Evolutionary conservation across 1,140 invertebrate genomes (phyloP), one percentile per base, ranked within the genome.

Genomic region (Epicauta chinensis): DNA sequence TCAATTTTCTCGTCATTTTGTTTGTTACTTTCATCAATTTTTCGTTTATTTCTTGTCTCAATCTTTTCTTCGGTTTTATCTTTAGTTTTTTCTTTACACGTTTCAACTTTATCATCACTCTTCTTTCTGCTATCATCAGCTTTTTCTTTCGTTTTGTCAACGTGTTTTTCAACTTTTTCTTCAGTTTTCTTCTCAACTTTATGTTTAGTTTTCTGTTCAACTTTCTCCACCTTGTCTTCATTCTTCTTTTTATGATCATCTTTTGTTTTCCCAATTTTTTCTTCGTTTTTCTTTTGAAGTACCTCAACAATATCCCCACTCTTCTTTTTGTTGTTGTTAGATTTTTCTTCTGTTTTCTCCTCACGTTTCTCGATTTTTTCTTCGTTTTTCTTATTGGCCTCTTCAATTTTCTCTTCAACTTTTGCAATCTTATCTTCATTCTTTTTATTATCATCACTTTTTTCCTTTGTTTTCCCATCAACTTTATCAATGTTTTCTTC

Each of bases 1-100:
- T 23, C 23, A 23, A 23, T 23, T 3, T 23, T 7, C 7, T 23
- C 23, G 23, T 23, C 7, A 23, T 23, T 23, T 3, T 3, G 7
- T 23, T 23, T 23, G n/a, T n/a, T n/a, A 23, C 7, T 23, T 23
- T 23, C 23, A 5, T 23, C 23, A 23, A 23, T 23, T n/a, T n/a
- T n/a, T n/a, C n/a, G n/a, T n/a, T n/a, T n/a, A n/a, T 36, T 36
- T 4, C 5, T 1, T 6, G 5, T 13, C 2, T 40, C 38, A 17
- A 40, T 40, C 15, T 40, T 40, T 16, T 40, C 38, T 40, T 40
- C 15, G 15, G n/a, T n/a, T n/a, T n/a, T n/a, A n/a, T n/a, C n/a
- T n/a, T n/a, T n/a, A n/a, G n/a, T n/a, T 40, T 40, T 9, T 14
- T 40, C 38, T 16, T 11, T 4, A 13, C 4, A 14, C 15, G 11